A percentile compares a stretch with the other conserved stretches of the same genome.
Conservation (phyloP, 2,888 invertebrate genomes). For the Julus scanicus region DNA sequence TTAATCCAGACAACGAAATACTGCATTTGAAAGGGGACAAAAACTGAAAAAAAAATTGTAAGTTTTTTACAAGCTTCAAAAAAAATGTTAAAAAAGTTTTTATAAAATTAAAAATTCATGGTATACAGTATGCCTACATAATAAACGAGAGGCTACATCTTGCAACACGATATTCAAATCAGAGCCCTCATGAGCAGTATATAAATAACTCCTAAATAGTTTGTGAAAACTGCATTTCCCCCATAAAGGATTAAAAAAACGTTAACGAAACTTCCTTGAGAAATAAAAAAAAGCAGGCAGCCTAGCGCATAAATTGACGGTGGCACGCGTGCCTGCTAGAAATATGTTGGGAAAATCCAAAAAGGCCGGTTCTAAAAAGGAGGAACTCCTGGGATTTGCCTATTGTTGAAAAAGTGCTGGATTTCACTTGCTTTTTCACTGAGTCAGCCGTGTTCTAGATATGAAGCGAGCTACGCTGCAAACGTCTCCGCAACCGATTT, state of each 20-base stretch:
- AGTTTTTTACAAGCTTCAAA: too few relatives aligned
- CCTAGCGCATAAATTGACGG: background rate
- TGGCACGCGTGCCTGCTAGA: background rate
- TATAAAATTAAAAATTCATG: too few relatives aligned
- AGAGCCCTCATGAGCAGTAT: background rate
- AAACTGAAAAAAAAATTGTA: too few relatives aligned
- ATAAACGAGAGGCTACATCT: background rate
- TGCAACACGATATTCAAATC: background rate
- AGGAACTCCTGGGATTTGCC: constrained; percentile 26
- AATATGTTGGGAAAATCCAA: constrained; percentile 21
- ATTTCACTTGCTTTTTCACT: constrained; percentile 17
- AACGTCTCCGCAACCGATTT: constrained; percentile 19
- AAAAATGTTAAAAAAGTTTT: too few relatives aligned
- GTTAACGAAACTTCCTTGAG: background rate
- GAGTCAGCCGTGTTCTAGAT: constrained; percentile 26
- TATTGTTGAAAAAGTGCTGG: constrained; percentile 28
- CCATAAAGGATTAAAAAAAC: background rate
- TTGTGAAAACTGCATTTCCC: background rate
- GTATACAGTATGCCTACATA: too few relatives aligned
- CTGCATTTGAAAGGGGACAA: too few relatives aligned
- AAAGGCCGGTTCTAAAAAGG: constrained; percentile 13
- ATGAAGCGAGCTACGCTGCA: constrained; percentile 8
- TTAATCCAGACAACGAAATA: too few relatives aligned
- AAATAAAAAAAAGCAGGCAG: background rate
- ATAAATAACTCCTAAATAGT: background rate